Base-by-base conservation (phyloP, 2,113 vertebrate genomes). In the Misgurnus anguillicaudatus region DNA sequence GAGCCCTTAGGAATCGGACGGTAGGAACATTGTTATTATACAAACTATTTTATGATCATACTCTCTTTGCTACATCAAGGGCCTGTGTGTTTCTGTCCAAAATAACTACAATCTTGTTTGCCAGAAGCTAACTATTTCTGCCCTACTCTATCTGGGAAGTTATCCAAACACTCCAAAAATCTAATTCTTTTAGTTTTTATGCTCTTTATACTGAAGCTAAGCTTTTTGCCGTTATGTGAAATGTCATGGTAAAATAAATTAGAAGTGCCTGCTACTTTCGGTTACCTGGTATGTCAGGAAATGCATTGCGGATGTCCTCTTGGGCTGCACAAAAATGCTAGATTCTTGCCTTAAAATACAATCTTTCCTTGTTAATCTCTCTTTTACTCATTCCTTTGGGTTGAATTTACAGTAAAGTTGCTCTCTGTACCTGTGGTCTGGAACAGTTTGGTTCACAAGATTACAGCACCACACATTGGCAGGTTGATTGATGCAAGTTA, bases 401-500 rank as follows among this genome's bases (percentile, higher is more conserved):
- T 73, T 48, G 14, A 53, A 24, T 51, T 1, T 24, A 24, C 24
- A 24, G 19, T 70, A 60, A 78, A 70, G 36, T 69, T 69, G 55
- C 39, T 31, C 39, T 4, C 14, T 51, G 48, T 21, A 55, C 70
- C 55, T 41, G 38, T 58, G 70, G 58, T 62, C 41, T 78, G 66
- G 65, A 62, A 79, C 47, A 55, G 57, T 53, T 71, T 68, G 24
- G 21, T 45, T 79, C 67, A 16, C 36, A 21, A 41, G 31, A 79
- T 79, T 79, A 62, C 60, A 79, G 45, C 24, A 51, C 8, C 14
- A 48, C 69, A 75, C 19, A 47, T 64, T 75, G 77, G 68, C 81
- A 79, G 71, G 38, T 57, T 82, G 81, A 82, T 64, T 75, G 71
- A 83, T 79, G 58, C 17, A 39, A 31, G 21, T 38, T 38, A 60